A percentile compares a stretch with the other conserved stretches of the same genome.
Evolutionary conservation across 2,888 invertebrate species (phyloP).

Genomic region (Spodoptera picta): DNA sequence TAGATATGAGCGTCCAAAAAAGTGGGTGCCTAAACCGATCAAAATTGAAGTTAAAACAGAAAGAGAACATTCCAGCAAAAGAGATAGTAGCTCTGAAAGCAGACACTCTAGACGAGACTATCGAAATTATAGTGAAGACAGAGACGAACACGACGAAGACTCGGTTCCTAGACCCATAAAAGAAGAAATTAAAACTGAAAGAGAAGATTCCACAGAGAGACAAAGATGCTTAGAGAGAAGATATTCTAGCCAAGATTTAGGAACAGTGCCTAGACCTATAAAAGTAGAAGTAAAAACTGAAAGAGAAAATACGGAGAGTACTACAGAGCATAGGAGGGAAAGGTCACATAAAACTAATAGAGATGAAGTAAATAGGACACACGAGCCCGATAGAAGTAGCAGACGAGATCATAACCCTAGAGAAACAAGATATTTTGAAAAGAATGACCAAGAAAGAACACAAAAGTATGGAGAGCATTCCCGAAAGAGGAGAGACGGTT

Average conservation of each 20-base stretch:
- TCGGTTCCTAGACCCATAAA: constrained; percentile 2
- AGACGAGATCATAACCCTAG: constrained; percentile 18
- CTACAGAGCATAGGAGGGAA: constrained; percentile 10
- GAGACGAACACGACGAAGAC: background rate
- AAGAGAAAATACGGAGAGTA: constrained; percentile 3
- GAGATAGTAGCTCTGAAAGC: constrained; percentile 1
- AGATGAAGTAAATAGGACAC: constrained; percentile 9
- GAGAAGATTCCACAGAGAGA: constrained; percentile 4
- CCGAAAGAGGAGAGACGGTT: constrained; percentile 22
- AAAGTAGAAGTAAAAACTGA: constrained; percentile 23
- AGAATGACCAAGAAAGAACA: constrained; percentile 1
- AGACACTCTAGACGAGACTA: too few species aligned
- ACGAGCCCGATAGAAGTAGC: constrained; percentile 21
- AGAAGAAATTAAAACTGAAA: constrained; percentile 9
- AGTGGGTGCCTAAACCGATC: constrained; percentile 24
- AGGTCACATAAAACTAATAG: constrained; percentile 14
- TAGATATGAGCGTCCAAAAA: constrained; percentile 19
- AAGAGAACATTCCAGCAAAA: constrained; percentile 14
- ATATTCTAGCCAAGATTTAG: background rate
- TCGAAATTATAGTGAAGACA: too few species aligned
- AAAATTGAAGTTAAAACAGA: constrained; percentile 21
- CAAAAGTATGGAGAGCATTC: constrained; percentile 11
- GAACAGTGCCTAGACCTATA: constrained; percentile 25
- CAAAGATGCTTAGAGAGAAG: background rate
- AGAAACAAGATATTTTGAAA: constrained; percentile 14